phyloP scores from a whole-genome alignment of 2,888 invertebrate genomes.

The Hydrotaea diabolus region DNA sequence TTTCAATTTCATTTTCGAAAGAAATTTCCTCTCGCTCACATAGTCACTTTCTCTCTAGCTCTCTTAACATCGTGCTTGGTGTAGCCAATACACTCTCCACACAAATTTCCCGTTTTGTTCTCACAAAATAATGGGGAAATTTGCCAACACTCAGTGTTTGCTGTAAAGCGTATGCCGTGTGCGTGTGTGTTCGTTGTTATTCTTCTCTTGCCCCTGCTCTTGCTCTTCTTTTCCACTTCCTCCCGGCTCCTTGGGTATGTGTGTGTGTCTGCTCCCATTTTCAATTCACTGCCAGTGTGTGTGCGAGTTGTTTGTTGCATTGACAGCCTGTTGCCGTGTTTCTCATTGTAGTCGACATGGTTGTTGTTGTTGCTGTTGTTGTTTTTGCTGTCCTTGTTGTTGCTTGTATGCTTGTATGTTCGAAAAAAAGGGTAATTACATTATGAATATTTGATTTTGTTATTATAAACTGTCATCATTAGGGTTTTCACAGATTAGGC shows the following conservation, averaged over 20 bases:
- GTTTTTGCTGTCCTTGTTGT: constrained; percentile 32
- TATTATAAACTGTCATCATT: constrained; percentile 64
- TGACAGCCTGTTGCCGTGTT: constrained; percentile 65
- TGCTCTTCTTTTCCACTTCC: background rate
- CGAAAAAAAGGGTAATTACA: constrained; percentile 60
- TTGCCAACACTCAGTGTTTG: background rate
- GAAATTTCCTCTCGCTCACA: background rate
- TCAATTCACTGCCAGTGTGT: background rate
- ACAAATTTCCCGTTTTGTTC: background rate
- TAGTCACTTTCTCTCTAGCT: background rate
- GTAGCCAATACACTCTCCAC: background rate
- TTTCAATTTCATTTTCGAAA: constrained; percentile 38
- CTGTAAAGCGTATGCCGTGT: background rate
- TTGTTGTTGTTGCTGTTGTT: background rate
- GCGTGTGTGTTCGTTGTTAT: background rate
- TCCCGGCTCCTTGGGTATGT: background rate
- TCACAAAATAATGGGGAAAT: constrained; percentile 7
- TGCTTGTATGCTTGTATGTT: constrained; percentile 8
- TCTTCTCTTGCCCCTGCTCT: background rate
- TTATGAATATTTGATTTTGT: constrained; percentile 66
- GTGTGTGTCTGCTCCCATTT: background rate
- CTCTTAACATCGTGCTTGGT: background rate
- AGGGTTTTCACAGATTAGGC: constrained; percentile 50
- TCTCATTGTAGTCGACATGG: constrained; percentile 1
- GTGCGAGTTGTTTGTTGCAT: constrained; percentile 29